Evolutionary conservation across 2,888 invertebrate species (phyloP), one percentile per base, ranked within the genome.

Genomic region (Rhogogaster chlorosoma): DNA sequence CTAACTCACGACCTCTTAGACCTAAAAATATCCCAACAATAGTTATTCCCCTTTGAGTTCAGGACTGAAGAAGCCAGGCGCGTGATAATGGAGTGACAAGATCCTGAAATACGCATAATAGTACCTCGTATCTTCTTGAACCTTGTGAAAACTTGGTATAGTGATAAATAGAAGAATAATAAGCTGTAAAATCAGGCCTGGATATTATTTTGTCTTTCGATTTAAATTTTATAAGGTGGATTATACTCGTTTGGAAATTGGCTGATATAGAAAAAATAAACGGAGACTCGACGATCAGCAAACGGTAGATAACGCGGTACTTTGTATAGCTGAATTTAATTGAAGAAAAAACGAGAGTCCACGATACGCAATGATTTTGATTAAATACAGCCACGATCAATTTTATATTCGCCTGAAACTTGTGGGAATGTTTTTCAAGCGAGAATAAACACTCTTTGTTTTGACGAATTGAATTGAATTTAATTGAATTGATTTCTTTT

Each of bases 1-100:
- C n/a, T 83, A n/a, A 45, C 67, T 49, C 10, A 2, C 32, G 83
- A 83, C 67, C 83, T 80, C 42, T 83, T 70, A 32, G 67, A 70
- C 67, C 83, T 70, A 83, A 83, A 80, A 83, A 67, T 83, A 83
- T 45, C 67, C 22, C 18, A 83, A 83, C 83, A 83, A 83, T 83
- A 29, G 83, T 29, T 64, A 70, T 83, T 83, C 83, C 32, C 45
- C 42, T 80, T 61, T 80, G 83, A 83, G 70, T 67, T 83, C 49
- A 53, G 77, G 53, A 53, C 38, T 38, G n/a, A 36, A 61, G 38
- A 61, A 80, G 80, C 80, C 77, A 49, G 29, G 32, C 77, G 77
- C 26, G n/a, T 36, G 36, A 70, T 32, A 73, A 73, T 73, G 42
- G 42, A 73, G 71, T 73, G 38, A 42, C n/a, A 42, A 38, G 38